A percentile compares a stretch with the other conserved stretches of the same genome.
Conservation (phyloP, 2,888 invertebrate genomes). For the Stramonita haemastoma region DNA sequence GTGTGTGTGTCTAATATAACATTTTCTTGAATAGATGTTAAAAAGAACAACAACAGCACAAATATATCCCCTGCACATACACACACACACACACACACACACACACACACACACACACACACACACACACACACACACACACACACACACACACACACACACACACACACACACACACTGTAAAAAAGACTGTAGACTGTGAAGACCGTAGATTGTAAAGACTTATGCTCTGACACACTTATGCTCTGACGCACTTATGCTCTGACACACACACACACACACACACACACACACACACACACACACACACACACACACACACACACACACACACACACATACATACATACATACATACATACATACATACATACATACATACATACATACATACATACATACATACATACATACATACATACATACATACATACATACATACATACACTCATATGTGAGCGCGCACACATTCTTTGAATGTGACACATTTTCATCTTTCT, state of each 20-base stretch:
- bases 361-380: not conserved
- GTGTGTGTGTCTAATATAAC: not conserved
- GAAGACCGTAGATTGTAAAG: too few species aligned
- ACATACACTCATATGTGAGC: too few species aligned
- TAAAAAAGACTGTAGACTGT: too few species aligned
- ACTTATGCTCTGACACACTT: too few species aligned
- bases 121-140: not conserved
- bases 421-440: not conserved
- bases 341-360: too few species aligned
- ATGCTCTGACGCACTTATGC: not conserved
- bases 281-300: slow-evolving; percentile 15
- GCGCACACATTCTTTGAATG: too few species aligned
- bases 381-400: slow-evolving; percentile 2
- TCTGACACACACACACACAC: not conserved
- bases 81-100: not conserved
- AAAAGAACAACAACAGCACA: not conserved
- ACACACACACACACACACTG: not conserved
- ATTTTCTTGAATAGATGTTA: not conserved
- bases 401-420: not conserved
- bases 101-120: not conserved
- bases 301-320: not conserved
- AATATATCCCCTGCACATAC: not conserved
- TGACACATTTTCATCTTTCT: too few species aligned
- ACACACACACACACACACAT: too few species aligned
- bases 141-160: not conserved